Base-by-base conservation (phyloP, 2,888 invertebrate species). In the Alloscopus bannaensis region DNA sequence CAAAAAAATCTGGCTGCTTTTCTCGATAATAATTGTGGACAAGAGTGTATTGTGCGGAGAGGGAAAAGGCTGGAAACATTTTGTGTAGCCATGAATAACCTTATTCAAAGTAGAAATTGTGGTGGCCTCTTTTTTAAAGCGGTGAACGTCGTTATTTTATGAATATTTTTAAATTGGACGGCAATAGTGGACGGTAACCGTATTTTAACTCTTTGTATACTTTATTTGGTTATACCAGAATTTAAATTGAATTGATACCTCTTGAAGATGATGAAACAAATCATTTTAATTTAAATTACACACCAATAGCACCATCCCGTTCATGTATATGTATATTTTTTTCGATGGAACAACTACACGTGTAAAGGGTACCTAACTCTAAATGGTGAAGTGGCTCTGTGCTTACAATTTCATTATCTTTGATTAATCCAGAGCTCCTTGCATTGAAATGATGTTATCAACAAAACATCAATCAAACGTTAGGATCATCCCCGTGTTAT, bases 331-430 rank as follows among this genome's bases (percentile, higher is more conserved):
- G 11, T 28, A 55, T 24, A 55, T 24, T 20, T 55, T 55, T 24
- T 24, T 26, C 26, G n/a, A 20, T 26, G 28, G 28, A 4, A 28
- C 59, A 28, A 6, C 36, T 8, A 36, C 36, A 36, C 36, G 13
- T 13, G 36, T 8, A 6, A 6, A 36, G 6, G 6, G 8, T 36
- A 8, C 36, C 13, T 13, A 36, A 13, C 36, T 8, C 36, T 11
- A 18, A 4, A 47, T 47, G 18, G 6, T 36, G 36, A 36, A 36
- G 20, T 29, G 28, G 20, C 4, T 45, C 47, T 47, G 8, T 22
- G 6, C 28, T 60, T 45, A 28, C 50, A 73, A 65, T 65, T 45
- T 65, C 65, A 73, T 73, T 73, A 73, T 73, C 55, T 52, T 65
- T 64, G 55, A 73, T 73, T 73, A 57, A 65, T 28, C 57, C 64